Evolutionary conservation across 2,113 vertebrate genomes (phyloP).

Genomic region (Mormyrus lacerda): DNA sequence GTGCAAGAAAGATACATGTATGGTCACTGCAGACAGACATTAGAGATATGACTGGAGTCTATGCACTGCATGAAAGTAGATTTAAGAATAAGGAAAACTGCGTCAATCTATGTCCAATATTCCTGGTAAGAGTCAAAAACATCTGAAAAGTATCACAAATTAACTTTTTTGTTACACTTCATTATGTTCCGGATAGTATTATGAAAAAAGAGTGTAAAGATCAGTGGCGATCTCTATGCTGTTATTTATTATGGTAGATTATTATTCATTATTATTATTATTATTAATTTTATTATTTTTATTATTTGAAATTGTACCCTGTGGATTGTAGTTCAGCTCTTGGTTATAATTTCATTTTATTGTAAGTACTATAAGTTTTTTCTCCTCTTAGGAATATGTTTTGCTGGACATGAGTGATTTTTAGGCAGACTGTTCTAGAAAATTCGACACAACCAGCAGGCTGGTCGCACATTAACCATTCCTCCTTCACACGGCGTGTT

Average conservation of each 20-base stretch:
- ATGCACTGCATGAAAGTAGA: background rate
- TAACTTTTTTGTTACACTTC: background rate
- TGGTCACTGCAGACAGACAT: background rate
- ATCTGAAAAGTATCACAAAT: background rate
- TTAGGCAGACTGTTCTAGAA: background rate
- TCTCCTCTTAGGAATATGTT: background rate
- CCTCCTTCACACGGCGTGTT: background rate
- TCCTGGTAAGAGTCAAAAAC: background rate
- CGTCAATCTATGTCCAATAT: background rate
- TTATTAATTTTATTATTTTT: background rate
- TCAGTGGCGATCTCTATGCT: background rate
- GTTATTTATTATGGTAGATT: background rate
- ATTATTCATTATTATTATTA: background rate
- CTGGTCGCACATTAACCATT: slow-evolving; percentile 15
- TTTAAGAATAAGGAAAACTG: background rate
- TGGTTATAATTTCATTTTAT: background rate
- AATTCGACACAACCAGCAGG: background rate
- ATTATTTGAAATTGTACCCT: background rate
- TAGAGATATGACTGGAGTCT: background rate
- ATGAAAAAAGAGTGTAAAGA: background rate
- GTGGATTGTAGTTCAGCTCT: background rate
- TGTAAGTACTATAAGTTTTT: background rate
- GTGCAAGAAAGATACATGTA: background rate
- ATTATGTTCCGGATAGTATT: background rate
- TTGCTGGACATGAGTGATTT: background rate